phyloP scores from a whole-genome alignment of 2,888 invertebrate species.

The Plebejus anna region DNA sequence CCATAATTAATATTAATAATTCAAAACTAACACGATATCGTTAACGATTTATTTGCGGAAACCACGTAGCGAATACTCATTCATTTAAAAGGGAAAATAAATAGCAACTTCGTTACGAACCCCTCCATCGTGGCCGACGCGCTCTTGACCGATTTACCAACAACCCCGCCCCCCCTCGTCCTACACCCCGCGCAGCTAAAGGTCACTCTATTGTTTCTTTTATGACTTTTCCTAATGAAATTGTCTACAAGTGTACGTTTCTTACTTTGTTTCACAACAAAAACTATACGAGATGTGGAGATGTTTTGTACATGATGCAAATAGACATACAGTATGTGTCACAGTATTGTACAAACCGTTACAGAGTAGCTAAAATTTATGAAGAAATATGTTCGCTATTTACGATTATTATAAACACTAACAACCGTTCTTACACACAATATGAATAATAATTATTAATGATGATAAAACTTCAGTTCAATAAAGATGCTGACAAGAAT shows the following conservation, averaged over 20 bases:
- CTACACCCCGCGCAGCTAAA: constrained; percentile 7
- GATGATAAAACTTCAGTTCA: no score
- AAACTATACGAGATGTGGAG: not conserved
- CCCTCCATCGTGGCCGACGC: constrained; percentile 22
- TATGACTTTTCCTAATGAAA: constrained; percentile 28
- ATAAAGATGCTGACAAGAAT: no score
- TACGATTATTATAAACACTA: no score
- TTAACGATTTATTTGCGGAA: not conserved
- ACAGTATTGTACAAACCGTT: no score
- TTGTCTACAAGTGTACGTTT: constrained; percentile 19
- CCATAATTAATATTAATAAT: not conserved
- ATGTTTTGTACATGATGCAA: not conserved
- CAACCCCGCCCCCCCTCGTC: not conserved
- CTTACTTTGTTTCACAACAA: not conserved
- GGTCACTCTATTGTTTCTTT: constrained; percentile 29
- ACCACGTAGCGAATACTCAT: constrained; percentile 13
- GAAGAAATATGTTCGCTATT: no score
- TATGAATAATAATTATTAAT: no score
- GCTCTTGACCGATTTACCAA: constrained; percentile 30
- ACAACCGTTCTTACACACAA: no score
- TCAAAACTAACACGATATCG: not conserved
- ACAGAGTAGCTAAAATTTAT: no score
- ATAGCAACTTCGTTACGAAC: constrained; percentile 19
- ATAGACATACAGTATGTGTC: not conserved
- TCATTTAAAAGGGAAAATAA: constrained; percentile 26